Evolutionary conservation across 2,888 invertebrate genomes (phyloP), one percentile per base, ranked within the genome.

Genomic region (Harpagoxenus sublaevis): DNA sequence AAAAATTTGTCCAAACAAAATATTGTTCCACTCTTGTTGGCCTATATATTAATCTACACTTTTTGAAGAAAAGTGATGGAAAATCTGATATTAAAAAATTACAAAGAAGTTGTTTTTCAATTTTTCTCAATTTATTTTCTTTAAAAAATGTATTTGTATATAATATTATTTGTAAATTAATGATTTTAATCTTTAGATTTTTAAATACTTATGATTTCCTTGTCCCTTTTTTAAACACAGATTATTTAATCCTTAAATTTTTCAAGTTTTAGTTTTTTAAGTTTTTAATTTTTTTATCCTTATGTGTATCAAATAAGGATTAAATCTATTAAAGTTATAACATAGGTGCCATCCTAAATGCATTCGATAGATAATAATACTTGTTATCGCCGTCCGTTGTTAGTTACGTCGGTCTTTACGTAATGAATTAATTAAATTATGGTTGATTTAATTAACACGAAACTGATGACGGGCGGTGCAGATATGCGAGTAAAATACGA

Each of bases 391-490:
- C 75, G 35, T 73, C 28, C 70, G 70, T 42, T 51, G 42, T 60
- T 57, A 55, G 45, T 55, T 57, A 57, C 60, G 74, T 81, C 45
- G 28, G 48, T 60, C 79, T 81, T 81, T 81, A 81, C 74, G 75
- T 73, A 81, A 73, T 81, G 48, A 81, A 81, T 81, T 81, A 81
- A 81, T 81, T 81, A 79, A 79, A 79, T 79, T 45, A 81, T 55
- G 57, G 75, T 73, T 73, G 79, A 73, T 79, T 79, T 79, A 79
- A 79, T 79, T 79, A 79, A 73, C 74, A 79, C 74, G 79, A 79
- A 79, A 79, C 60, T 39, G 60, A 73, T 79, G 79, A 60, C 39
- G 60, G 35, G 39, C 57, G 79, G 35, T 48, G 57, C 48, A 42
- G 77, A 53, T 77, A 77, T 39, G 77, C 48, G 48, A 39, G 60